Base-by-base conservation (phyloP, 2,888 invertebrate species). In the Leucophora obtusa region DNA sequence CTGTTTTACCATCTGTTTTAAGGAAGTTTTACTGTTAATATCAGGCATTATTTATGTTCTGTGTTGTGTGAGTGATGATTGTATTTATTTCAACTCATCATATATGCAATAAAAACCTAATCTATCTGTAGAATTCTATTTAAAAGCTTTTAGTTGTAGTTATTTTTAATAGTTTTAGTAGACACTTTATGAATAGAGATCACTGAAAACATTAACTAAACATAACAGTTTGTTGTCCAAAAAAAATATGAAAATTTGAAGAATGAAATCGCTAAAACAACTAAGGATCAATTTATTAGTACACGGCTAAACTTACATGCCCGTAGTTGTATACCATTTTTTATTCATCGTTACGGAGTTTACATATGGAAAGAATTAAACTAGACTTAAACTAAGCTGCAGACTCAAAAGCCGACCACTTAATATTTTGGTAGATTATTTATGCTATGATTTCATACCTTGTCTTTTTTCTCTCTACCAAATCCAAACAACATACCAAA, bases 91-190 rank as follows among this genome's bases (percentile, higher is more conserved):
- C 38, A 53, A 51, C 21, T 21, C 21, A 4, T 21, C 2, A 21
- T 21, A 21, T 21, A 21, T 21, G 21, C 63, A 56, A 51, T 47
- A 35, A 70, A 58, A 65, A 33, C 58, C 60, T 73, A 65, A 81
- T 76, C 72, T 80, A 65, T 72, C 54, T 53, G 59, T 43, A 28
- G 69, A 47, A 53, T 79, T 74, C 72, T 72, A 66, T 51, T 28
- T 50, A 66, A 81, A 81, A 81, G 76, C 76, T 81, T 81, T 81
- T 81, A 77, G 76, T 65, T 77, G 80, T 77, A 66, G 15, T 47
- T 50, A 76, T 28, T 63, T 63, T 80, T 76, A 80, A 76, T 76
- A 80, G 75, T 72, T 76, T 80, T 68, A 75, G 66, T 21, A 80
- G 66, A 75, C 68, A 80, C 79, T 71, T 66, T 75, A 24, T 58